Base-by-base conservation (phyloP, 2,888 invertebrate species). In the Euspilapteryx auroguttella region DNA sequence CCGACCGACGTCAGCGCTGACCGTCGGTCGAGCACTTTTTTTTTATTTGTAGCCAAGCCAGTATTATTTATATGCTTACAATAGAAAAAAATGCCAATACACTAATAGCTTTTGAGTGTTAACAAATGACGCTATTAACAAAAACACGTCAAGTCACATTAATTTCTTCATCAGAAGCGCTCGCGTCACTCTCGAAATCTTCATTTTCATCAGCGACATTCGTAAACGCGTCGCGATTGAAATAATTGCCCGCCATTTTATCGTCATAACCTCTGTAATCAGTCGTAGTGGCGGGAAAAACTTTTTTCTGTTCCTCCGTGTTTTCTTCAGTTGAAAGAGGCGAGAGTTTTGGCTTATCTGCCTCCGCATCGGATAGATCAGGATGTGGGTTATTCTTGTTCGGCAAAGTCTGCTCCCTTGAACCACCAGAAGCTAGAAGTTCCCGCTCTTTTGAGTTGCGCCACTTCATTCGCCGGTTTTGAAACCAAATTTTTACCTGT, bases 381-480 rank as follows among this genome's bases (percentile, higher is more conserved):
- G 95, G 95, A 58, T 95, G 93, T 0, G 95, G 95, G 59, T 95
- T 96, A 76, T 94, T 94, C 58, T 96, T 96, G 62, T 94, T 96
- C 1, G 96, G 96, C 13, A 97, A 73, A 0, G 96, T 96, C 61
- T 95, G 94, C 50, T 96, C 96, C 14, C 96, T 81, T 5, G 94
- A 92, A 2, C 96, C 96, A 0, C 96, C 96, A 12, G 87, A 87
- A 0, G 96, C 95, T 13, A 97, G 75, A 0, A 96, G 80, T 62
- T 97, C 96, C 17, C 96, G 80, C 59, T 97, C 97, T 68, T 97
- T 97, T 3, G 94, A 94, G 66, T 98, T 98, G 30, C 98, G 82
- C 97, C 97, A 97, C 64, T 94, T 98, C 97, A 98, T 98, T 30
- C 97, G 86, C 0, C 97, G 86, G 58, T 98, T 98, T 80, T 98